Percentiles rank a stretch among this genome's conserved stretches.
Conservation (phyloP, 92 coral and sea anemone genomes). For the Anthopleura xanthogrammica region DNA sequence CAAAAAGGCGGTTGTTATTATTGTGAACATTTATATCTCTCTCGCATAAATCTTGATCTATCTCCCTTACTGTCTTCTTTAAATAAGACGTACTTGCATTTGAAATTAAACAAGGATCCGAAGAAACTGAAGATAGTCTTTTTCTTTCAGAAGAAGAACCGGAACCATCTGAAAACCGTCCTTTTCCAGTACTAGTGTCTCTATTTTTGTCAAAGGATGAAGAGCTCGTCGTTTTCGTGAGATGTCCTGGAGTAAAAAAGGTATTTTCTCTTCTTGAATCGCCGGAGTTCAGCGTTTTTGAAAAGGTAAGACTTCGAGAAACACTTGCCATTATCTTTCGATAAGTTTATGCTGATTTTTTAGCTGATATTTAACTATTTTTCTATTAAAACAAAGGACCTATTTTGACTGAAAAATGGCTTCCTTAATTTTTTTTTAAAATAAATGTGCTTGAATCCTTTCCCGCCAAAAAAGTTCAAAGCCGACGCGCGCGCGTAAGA, state of each 20-base stretch:
- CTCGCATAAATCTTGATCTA: conserved; percentile 29
- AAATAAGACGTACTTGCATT: background rate
- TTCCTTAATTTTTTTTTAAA: too few species aligned
- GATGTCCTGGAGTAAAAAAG: conserved; percentile 25
- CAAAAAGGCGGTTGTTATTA: conserved; percentile 18
- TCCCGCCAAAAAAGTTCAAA: conserved; percentile 39
- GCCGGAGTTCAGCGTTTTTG: background rate
- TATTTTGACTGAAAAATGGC: conserved; percentile 4
- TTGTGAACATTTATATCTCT: conserved; percentile 30
- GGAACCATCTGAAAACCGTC: background rate
- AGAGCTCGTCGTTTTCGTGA: background rate
- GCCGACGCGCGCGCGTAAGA: conserved; percentile 17
- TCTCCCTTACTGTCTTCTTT: background rate
- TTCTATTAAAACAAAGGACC: background rate
- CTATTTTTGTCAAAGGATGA: background rate
- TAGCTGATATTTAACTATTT: background rate
- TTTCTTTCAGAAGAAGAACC: conserved; percentile 19
- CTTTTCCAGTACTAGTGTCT: conserved; percentile 2
- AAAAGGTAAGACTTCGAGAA: conserved; percentile 9
- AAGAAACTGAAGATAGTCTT: conserved; percentile 13
- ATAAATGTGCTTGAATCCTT: background rate
- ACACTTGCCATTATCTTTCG: background rate
- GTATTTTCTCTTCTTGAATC: background rate
- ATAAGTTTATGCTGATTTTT: background rate
- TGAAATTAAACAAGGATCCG: conserved; percentile 7